Base-by-base conservation (phyloP, 2,888 invertebrate species). In the Oxycera nigricornis region DNA sequence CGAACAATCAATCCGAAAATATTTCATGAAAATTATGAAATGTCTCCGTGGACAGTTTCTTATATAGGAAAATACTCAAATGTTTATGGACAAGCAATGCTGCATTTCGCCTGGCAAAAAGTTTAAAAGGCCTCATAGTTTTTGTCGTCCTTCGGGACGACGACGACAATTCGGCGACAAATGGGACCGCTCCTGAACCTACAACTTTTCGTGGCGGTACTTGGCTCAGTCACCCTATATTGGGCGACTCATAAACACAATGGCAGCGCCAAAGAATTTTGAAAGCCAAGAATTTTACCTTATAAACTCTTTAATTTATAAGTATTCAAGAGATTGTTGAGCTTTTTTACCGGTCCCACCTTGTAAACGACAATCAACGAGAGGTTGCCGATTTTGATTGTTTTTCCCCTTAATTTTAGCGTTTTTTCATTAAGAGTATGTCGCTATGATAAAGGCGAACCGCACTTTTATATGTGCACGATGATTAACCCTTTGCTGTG, bases 211-310 rank as follows among this genome's bases (percentile, higher is more conserved):
- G 46, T 65, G 55, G 61, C 62, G 62, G 62, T 62, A 73, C 31
- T 30, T 7, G 76, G 74, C 75, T 77, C 76, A 74, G 76, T 73
- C 75, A 72, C 74, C 75, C 73, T 72, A 65, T 65, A 70, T 52
- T 46, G 31, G 68, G 50, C 68, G 50, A 52, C 52, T 50, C 68
- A 50, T 52, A 68, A 46, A 68, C 68, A 68, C 52, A 52, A 52
- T 52, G 31, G 31, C 70, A 70, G 70, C 52, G 31, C 55, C 14
- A 22, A 76, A 75, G 84, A 84, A 84, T 84, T 84, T 84, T 84
- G 85, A 85, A 83, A 84, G 84, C 83, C 83, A 84, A 81, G 84
- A 84, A 84, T 84, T 84, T 82, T 84, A 81, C 82, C 82, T 81
- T 83, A 72, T 73, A 84, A 84, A 84, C 82, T 83, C 82, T 81